Evolutionary conservation across 2,113 vertebrate genomes (phyloP).

Genomic region (Fukomys damarensis): DNA sequence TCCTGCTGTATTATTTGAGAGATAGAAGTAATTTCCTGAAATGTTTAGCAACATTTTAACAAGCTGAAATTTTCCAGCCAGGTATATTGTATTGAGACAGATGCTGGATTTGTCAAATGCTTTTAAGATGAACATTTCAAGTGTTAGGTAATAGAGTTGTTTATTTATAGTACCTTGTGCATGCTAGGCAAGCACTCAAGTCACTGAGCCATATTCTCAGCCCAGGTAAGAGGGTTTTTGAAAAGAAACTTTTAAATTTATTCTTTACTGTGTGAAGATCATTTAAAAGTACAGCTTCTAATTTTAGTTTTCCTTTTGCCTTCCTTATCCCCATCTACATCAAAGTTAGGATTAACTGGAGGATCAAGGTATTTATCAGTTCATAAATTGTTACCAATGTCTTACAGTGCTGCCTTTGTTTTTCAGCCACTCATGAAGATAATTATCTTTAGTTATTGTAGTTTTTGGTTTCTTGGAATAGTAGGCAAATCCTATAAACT

Average conservation of each 20-base stretch:
- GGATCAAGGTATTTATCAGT: constrained; percentile 38
- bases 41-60: constrained; percentile 25
- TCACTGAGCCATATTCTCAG: background rate
- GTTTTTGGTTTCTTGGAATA: constrained; percentile 30
- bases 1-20: background rate
- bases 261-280: constrained; percentile 7
- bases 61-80: background rate
- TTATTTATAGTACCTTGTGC: background rate
- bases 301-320: constrained; percentile 58
- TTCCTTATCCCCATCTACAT: background rate
- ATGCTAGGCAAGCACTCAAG: background rate
- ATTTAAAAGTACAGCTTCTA: constrained; percentile 42
- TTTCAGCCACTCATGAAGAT: constrained; percentile 46
- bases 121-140: constrained; percentile 58
- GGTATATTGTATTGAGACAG: constrained; percentile 11
- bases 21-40: constrained; percentile 17
- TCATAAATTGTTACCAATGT: constrained; percentile 41
- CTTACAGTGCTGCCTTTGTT: background rate
- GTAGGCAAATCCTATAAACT: constrained; percentile 19
- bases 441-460: constrained; percentile 51
- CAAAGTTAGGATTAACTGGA: constrained; percentile 49
- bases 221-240: background rate
- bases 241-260: constrained; percentile 22
- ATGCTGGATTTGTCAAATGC: constrained; percentile 21
- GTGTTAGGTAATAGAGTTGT: background rate